Evolutionary conservation across 2,888 invertebrate genomes (phyloP).

Genomic region (Julus scandinavius): DNA sequence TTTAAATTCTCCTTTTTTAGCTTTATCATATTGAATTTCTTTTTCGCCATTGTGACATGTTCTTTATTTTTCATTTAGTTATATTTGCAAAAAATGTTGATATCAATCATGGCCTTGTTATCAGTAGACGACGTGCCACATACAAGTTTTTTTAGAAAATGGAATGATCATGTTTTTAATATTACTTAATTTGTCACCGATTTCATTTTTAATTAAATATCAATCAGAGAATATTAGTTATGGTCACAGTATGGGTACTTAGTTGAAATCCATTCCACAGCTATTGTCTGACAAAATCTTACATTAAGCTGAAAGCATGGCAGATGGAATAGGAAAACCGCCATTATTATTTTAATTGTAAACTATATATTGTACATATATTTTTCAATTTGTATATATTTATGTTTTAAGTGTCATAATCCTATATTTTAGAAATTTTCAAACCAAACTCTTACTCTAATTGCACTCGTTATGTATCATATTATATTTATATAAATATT

Average conservation of each 20-base stretch:
- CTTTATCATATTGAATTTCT: neutral
- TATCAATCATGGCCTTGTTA: no score
- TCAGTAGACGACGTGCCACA: no score
- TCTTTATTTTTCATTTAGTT: neutral
- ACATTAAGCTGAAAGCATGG: neutral
- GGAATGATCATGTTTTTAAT: neutral
- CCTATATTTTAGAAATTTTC: constrained; percentile 16
- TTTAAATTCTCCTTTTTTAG: neutral
- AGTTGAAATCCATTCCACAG: no score
- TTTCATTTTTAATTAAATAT: neutral
- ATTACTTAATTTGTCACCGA: neutral
- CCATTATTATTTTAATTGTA: constrained; percentile 19
- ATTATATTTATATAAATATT: constrained; percentile 33
- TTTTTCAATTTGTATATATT: constrained; percentile 13
- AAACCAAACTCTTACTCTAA: constrained; percentile 33
- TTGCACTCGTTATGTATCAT: constrained; percentile 27
- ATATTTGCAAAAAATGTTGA: no score
- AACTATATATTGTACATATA: constrained; percentile 33
- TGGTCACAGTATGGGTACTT: no score
- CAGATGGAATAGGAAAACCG: neutral
- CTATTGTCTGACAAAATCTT: neutral
- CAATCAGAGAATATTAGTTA: neutral
- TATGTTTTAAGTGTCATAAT: constrained; percentile 27
- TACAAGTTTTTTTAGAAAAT: neutral
- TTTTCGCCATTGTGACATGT: neutral